Base-by-base conservation (phyloP, 2,888 invertebrate genomes). In the Protonemura montana region DNA sequence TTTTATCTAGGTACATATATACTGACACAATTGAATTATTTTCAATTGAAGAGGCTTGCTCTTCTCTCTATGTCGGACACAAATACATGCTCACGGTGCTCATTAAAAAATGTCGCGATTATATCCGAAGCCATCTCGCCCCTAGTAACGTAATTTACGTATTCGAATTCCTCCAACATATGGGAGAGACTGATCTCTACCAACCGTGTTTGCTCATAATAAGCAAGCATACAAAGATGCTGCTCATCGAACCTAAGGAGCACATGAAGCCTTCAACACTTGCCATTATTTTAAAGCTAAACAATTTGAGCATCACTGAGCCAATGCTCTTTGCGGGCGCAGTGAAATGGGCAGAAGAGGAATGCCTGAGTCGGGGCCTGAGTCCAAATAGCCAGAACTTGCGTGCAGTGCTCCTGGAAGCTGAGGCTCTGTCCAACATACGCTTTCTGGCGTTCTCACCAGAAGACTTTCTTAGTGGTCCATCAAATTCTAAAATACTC, bases 61-160 rank as follows among this genome's bases (percentile, higher is more conserved):
- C 93, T 88, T 90, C 95, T 87, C 91, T 94, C 82, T 95, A 95
- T 91, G 93, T 94, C n/a, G 93, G 94, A 35, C 93, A 94, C 89
- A 95, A 95, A 90, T 95, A 95, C 90, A 91, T 95, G 89, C 89
- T 95, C 86, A 89, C 89, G 35, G 89, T 89, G 84, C 87, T 90
- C n/a, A 86, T 88, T 6, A 87, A 92, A 76, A 89, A 91, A 86
- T 94, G 94, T 89, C 90, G 93, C 87, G 90, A 91, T 85, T 94
- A 93, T 89, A 92, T 95, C 86, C 90, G 92, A 89, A 91, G 91
- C 84, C 93, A 94, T 89, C 90, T 94, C 76, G 93, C 92, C 89
- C 92, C 94, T 88, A 92, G 92, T 88, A 94, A 93, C 92, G 93
- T 94, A 21, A 91, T 93, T 86, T 91, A 93, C 87, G 92, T 94